phyloP scores from a whole-genome alignment of 2,888 invertebrate species.

The Ceraclea dissimilis region DNA sequence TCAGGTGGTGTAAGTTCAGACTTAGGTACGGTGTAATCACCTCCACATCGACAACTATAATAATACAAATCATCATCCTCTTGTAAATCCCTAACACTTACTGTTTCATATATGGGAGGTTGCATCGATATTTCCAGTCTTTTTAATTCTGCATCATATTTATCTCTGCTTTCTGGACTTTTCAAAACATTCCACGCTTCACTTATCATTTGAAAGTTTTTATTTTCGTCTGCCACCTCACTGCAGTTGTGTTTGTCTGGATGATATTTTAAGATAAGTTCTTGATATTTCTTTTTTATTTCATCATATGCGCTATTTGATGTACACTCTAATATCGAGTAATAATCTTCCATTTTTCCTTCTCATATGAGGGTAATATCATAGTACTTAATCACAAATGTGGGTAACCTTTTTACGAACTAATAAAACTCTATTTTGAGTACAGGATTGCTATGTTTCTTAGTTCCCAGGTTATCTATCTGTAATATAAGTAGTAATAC shows the following conservation, averaged over 20 bases:
- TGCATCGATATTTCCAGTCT: constrained; percentile 52
- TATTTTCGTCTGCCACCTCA: constrained; percentile 29
- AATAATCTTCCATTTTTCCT: constrained; percentile 38
- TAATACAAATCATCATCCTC: constrained; percentile 35
- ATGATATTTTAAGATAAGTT: constrained; percentile 48
- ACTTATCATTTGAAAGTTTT: constrained; percentile 49
- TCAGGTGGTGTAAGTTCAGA: constrained; percentile 35
- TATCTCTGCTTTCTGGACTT: constrained; percentile 51
- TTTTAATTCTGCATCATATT: constrained; percentile 56
- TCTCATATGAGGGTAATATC: too few species aligned
- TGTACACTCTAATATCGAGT: constrained; percentile 49
- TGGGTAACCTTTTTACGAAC: too few species aligned
- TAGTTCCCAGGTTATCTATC: too few species aligned
- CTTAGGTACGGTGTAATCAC: constrained; percentile 45
- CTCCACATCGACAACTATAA: constrained; percentile 66
- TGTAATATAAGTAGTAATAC: too few species aligned
- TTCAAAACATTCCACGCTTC: constrained; percentile 66
- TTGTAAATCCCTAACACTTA: constrained; percentile 41
- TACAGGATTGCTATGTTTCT: too few species aligned
- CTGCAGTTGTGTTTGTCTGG: constrained; percentile 49
- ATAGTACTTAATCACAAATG: too few species aligned
- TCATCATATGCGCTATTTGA: constrained; percentile 48
- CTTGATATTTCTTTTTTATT: constrained; percentile 55
- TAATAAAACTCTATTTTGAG: too few species aligned
- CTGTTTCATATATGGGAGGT: constrained; percentile 52